Evolutionary conservation across 2,113 vertebrate species (phyloP), one percentile per base, ranked within the genome.

Genomic region (Trichechus manatus): DNA sequence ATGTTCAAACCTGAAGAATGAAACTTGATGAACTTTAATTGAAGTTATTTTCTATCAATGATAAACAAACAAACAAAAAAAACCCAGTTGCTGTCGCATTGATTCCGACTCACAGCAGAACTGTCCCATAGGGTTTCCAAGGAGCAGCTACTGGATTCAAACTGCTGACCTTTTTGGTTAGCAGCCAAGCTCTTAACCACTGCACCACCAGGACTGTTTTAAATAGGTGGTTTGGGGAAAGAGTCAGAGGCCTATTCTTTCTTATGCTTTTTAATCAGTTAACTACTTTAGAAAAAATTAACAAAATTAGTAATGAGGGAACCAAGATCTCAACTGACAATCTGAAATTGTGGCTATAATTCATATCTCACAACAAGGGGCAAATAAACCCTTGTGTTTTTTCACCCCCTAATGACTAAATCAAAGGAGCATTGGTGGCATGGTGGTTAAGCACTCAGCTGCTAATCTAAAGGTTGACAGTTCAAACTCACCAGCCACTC

Each of bases 221-320:
- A 56, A 96, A 53, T 74, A 75, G 44, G 20, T 56, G 14, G 2
- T 5, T 64, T 68, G 0, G 13, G 29, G 27, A 90, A 92, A 6
- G 72, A 0, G 14, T 93, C 44, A 84, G 42, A 80, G 10, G 7
- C 36, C 9, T 79, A 9, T 44, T 68, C 4, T 53, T 94, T 79
- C n/a, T 81, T 36, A 61, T 29, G 15, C 33, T 47, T 70, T 61
- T 75, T 91, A 93, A 36, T 63, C n/a, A 81, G 29, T 77, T 93
- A 68, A 39, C 63, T 81, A 93, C 27, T 53, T 91, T 50, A 84
- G n/a, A 74, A 85, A 80, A 66, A 64, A 95, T 68, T 33, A 81
- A 42, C n/a, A 81, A 59, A 66, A 86, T 47, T 53, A 83, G 4
- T 33, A 53, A 20, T 79, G 20, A 84, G 20, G 11, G 5, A 72